Evolutionary conservation across 2,888 invertebrate species (phyloP), one percentile per base, ranked within the genome.

Genomic region (Xanthorhoe designata): DNA sequence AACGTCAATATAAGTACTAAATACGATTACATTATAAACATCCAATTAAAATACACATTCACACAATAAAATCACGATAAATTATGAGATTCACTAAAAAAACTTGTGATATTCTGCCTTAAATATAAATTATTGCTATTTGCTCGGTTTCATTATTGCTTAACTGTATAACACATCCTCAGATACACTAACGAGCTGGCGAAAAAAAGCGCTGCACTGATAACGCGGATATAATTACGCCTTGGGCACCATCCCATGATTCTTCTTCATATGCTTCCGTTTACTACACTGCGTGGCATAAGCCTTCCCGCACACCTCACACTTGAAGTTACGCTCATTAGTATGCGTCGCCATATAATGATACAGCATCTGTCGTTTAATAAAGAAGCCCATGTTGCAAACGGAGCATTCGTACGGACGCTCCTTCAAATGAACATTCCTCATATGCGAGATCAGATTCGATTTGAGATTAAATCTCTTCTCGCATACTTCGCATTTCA

Each of bases 241-340:
- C 24, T 56, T 66, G 0, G 70, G 70, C 50, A 73, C 35, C 59
- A 75, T 73, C 0, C 76, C 91, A 57, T 92, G 92, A 66, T 88
- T 91, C 64, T 91, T 92, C 77, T 89, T 92, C 90, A 92, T 87
- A 66, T 92, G 92, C 66, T 90, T 91, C 24, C 89, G 75, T 55
- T 84, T 87, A 65, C 91, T 90, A 56, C 87, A 91, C 74, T 91
- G 90, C 2, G 91, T 92, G 0, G 91, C 91, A 61, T 91, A 94
- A 71, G 94, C 94, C 61, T 94, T 94, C 0, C 94, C 94, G 72
- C 95, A 96, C 0, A 94, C 87, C 13, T 95, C 94, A 71, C 95
- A 95, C 61, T 95, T 94, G 64, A 94, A 94, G 19, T 90, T 92
- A 38, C 93, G 90, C 49, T 94, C 94, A 55, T 94, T 94, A 0